A percentile compares a stretch with the other conserved stretches of the same genome.
Evolutionary conservation across 1,140 invertebrate genomes (phyloP).

Genomic region (Drosophila leontia): DNA sequence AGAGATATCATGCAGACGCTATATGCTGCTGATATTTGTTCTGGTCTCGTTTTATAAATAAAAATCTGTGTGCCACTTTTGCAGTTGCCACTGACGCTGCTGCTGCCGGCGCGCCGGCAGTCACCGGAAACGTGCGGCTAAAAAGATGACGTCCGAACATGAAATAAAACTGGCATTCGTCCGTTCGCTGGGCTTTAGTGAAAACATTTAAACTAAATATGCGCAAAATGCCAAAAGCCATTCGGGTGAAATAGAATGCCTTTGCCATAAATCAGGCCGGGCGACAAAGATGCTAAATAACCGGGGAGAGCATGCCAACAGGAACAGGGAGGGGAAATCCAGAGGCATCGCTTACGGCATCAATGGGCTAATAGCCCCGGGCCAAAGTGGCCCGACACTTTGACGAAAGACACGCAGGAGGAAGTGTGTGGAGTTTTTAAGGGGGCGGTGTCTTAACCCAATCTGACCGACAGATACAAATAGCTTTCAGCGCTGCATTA

Average conservation of each 20-base stretch:
- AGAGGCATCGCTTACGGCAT: conserved; percentile 26
- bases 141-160: conserved; percentile 68
- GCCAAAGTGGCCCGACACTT: conserved; percentile 78
- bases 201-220: conserved; percentile 71
- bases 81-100: conserved; percentile 45
- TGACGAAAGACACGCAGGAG: conserved; percentile 77
- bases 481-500: conserved; percentile 80
- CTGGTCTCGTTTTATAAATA: conserved; percentile 77
- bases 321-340: conserved; percentile 3
- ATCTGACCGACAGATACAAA: conserved; percentile 83
- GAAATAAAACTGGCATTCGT: conserved; percentile 38
- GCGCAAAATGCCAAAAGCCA: conserved; percentile 67
- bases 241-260: conserved; percentile 45
- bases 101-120: conserved; percentile 29
- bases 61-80: conserved; percentile 76
- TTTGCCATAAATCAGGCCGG: conserved; percentile 67
- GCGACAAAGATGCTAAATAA: conserved; percentile 71
- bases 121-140: conserved; percentile 72
- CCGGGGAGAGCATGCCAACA: not conserved
- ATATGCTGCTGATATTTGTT: conserved; percentile 71
- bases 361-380: conserved; percentile 56
- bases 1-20: conserved; percentile 54
- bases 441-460: conserved; percentile 69
- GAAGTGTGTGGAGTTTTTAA: not conserved
- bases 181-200: conserved; percentile 41